Evolutionary conservation across 2,113 vertebrate genomes (phyloP), one percentile per base, ranked within the genome.

Genomic region (Hydropotes inermis): DNA sequence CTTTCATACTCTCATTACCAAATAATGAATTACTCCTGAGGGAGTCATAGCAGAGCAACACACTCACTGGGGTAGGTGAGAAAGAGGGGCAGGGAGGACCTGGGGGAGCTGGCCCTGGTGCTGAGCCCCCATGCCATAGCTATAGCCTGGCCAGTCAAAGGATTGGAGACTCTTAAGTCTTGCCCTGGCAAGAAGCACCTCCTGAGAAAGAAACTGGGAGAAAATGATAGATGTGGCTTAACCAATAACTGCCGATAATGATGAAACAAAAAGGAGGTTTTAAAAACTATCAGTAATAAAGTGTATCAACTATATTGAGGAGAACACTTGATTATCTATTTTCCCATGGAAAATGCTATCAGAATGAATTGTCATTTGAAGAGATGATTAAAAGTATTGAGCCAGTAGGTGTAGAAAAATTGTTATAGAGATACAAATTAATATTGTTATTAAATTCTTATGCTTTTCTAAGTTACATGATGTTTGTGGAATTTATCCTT

Each of bases 281-380:
- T 83, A n/a, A 36, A 64, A 57, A 83, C 15, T 30, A 45, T 36
- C 58, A 82, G 13, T 85, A 10, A 64, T 57, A 85, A 94, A 79
- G 58, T 36, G 1, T 52, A 57, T 70, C 64, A 60, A 43, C 23
- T 64, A 7, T 78, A 25, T 83, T 84, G 92, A 92, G 74, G 19
- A 90, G 52, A 88, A 84, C 36, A 74, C 19, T 74, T 36, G 33
- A 67, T 19, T 39, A 39, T 10, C 21, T 50, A 2, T 81, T 86
- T 89, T 89, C 30, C n/a, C 28, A 58, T 47, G 54, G 28, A 92
- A 95, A 92, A 74, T 89, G 9, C 79, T 60, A 55, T 67, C 50
- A 70, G 89, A 96, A 92, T 36, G 2, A 70, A 84, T 58, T 60
- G 50, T 52, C 16, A 88, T 94, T 64, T 95, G 86, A 93, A 93